phyloP scores from a whole-genome alignment of 2,888 invertebrate genomes.

The Patella ulyssiponensis region DNA sequence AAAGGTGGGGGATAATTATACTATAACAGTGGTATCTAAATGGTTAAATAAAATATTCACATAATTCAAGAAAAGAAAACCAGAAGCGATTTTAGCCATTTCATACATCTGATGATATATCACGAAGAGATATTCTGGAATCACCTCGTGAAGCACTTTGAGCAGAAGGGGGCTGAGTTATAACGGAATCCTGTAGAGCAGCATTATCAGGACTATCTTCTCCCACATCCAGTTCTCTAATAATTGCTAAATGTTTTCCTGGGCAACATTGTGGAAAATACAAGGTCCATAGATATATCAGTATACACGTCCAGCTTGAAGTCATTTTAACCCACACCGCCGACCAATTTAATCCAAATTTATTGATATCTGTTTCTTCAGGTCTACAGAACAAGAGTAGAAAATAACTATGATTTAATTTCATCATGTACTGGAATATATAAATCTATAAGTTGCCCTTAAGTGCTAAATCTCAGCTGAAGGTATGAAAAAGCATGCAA shows the following conservation, averaged over 20 bases:
- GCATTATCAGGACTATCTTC: conserved; percentile 31
- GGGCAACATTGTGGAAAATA: conserved; percentile 66
- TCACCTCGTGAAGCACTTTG: conserved; percentile 21
- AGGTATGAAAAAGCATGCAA: not conserved
- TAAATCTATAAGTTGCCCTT: no score
- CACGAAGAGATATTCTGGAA: conserved; percentile 37
- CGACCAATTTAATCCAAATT: conserved; percentile 73
- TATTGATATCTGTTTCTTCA: conserved; percentile 68
- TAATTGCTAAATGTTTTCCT: conserved; percentile 55
- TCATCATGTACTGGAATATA: not conserved
- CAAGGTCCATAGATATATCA: conserved; percentile 71
- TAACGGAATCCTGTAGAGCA: conserved; percentile 27
- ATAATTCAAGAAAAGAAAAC: no score
- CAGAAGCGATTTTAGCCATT: no score
- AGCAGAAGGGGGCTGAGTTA: not conserved
- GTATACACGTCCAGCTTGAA: conserved; percentile 73
- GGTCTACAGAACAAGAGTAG: conserved; percentile 62
- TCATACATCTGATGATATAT: not conserved
- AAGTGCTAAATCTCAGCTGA: not conserved
- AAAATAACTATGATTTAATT: not conserved
- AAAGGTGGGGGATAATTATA: no score
- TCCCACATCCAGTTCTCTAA: conserved; percentile 16
- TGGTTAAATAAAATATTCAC: no score
- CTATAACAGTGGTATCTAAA: no score
- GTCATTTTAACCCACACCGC: conserved; percentile 74